Conservation (phyloP, 2,113 vertebrate genomes). For the Hemiprocne comata region DNA sequence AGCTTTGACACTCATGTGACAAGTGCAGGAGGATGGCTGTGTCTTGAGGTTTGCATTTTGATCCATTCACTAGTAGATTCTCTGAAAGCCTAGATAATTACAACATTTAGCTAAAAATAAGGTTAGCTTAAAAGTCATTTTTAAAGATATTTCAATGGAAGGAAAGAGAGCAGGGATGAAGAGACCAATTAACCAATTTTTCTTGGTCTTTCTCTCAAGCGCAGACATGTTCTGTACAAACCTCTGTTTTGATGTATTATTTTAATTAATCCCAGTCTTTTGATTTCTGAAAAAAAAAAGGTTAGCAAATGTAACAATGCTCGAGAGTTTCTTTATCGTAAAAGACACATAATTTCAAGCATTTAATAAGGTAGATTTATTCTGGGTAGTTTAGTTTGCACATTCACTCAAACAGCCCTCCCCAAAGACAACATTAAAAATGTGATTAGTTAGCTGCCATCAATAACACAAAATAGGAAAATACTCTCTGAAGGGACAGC, state of each 20-base stretch:
- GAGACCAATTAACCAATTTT: conserved; percentile 86
- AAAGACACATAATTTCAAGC: conserved; percentile 89
- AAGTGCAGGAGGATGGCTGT: not conserved
- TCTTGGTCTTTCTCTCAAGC: conserved; percentile 78
- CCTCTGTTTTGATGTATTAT: conserved; percentile 85
- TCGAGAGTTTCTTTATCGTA: conserved; percentile 86
- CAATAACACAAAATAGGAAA: conserved; percentile 89
- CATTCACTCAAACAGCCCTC: conserved; percentile 86
- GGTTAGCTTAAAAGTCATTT: conserved; percentile 65
- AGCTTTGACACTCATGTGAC: not conserved
- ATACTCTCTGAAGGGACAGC: conserved; percentile 88
- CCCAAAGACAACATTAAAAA: conserved; percentile 92
- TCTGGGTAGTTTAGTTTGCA: conserved; percentile 87
- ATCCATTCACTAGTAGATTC: not conserved
- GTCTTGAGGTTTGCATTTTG: not conserved
- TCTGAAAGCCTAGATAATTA: not conserved
- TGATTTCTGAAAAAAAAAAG: conserved; percentile 83
- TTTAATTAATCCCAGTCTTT: conserved; percentile 88
- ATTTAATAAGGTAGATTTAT: conserved; percentile 92
- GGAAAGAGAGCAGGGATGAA: conserved; percentile 74
- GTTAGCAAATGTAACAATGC: conserved; percentile 86
- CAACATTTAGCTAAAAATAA: conserved; percentile 46
- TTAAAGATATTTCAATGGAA: conserved; percentile 62
- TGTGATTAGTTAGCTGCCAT: conserved; percentile 92
- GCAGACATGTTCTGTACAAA: conserved; percentile 76